Base-by-base conservation (phyloP, 2,797 vertebrate genomes). In the Thaleichthys pacificus region DNA sequence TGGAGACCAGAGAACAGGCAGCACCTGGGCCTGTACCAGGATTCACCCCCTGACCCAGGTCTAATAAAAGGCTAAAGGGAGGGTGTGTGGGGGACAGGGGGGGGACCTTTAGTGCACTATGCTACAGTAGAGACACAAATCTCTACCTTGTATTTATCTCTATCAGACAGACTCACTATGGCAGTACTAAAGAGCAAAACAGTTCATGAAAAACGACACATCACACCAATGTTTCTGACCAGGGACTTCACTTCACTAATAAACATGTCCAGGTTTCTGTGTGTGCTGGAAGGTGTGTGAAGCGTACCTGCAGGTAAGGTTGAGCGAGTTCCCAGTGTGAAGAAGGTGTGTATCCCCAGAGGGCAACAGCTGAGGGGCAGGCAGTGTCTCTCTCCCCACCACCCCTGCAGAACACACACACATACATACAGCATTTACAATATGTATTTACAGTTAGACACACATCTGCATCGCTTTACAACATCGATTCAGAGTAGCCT, bases 251-350 rank as follows among this genome's bases (percentile, higher is more conserved):
- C 9, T 47, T 47, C 51, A n/a, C 19, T 7, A 56, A 11, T 2
- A 47, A 47, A 8, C 42, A n/a, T 17, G 22, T 12, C 68, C 68
- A 9, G 12, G 21, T 61, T 32, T 74, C 32, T 64, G 60, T 68
- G 14, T 26, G 5, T 57, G 24, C 8, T 24, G 5, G 38, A 42
- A 42, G 38, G 19, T 63, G 51, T 72, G 69, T 19, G 61, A 69
- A 66, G 73, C 82, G 35, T 91, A 94, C 93, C 90, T 93, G 93
- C 93, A 95, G 38, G 4, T 80, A 73, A 95, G 89, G 57, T 0
- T 84, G 69, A 95, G 84, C 0, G 17, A 54, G 17, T 58, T 76
- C n/a, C 83, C 83, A 57, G 77, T 82, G 9, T 84, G 82, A 74
- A 70, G 75, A 73, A 91, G 3, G 32, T 85, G 76, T 49, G 86